Evolutionary conservation across 2,113 vertebrate species (phyloP).

Genomic region (Hipposideros armiger): DNA sequence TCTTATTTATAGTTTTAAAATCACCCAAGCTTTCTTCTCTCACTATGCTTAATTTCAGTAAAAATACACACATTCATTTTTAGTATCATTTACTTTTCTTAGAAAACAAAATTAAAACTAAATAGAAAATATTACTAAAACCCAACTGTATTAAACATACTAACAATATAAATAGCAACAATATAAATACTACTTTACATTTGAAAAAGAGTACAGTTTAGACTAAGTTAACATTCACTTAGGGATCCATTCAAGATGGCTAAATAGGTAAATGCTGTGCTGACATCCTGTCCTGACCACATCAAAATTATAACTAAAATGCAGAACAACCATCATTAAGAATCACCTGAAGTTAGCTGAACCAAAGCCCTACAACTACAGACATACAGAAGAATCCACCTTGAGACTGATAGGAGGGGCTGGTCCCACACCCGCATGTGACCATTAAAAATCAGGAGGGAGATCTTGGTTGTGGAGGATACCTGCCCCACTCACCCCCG

Average conservation of each 20-base stretch:
- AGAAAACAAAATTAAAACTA: neutral
- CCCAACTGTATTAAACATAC: neutral
- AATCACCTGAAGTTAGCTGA: no score
- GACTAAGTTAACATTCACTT: conserved; percentile 15
- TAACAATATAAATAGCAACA: neutral
- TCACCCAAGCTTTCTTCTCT: neutral
- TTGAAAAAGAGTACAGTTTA: neutral
- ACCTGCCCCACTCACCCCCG: no score
- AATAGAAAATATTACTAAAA: neutral
- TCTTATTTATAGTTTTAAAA: conserved; percentile 45
- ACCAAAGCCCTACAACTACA: no score
- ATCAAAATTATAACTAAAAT: no score
- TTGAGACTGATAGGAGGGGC: no score
- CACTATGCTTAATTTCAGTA: neutral
- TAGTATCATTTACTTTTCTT: conserved; percentile 35
- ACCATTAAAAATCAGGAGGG: no score
- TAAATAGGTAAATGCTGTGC: no score
- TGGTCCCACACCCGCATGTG: no score
- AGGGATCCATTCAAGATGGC: neutral
- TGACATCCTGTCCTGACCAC: no score
- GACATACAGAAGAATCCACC: no score
- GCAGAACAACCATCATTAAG: no score
- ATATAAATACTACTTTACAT: neutral
- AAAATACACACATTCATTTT: neutral
- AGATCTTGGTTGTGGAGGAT: no score